Evolutionary conservation across 2,113 vertebrate species (phyloP).

Genomic region (Dinomys branickii): DNA sequence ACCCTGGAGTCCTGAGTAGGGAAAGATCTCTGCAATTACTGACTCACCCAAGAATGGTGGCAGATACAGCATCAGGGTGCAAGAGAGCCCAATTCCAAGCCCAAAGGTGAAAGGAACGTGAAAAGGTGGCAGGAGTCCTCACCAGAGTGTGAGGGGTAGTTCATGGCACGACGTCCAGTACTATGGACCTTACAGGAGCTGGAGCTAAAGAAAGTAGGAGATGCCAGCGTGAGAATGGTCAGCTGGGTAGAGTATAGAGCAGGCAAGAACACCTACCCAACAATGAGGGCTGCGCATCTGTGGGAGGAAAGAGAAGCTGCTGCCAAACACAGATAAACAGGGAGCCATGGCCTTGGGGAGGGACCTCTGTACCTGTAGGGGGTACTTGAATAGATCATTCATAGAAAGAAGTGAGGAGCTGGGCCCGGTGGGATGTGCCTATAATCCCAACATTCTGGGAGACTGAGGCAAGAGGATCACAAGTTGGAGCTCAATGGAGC

Average conservation of each 20-base stretch:
- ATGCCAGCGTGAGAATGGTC: background rate
- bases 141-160: background rate
- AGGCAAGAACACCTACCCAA: background rate
- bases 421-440: background rate
- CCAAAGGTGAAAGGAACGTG: rapidly evolving
- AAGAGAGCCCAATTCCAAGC: background rate
- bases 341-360: background rate
- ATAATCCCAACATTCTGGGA: background rate
- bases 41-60: background rate
- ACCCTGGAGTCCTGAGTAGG: background rate
- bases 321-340: background rate
- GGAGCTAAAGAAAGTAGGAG: background rate
- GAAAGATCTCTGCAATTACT: background rate
- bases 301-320: background rate
- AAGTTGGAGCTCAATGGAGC: background rate
- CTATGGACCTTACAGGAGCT: background rate
- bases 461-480: background rate
- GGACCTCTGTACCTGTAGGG: background rate
- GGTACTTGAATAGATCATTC: background rate
- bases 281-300: background rate
- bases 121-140: background rate
- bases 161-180: rapidly evolving
- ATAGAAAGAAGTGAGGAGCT: background rate
- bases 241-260: background rate
- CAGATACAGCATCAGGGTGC: rapidly evolving